Percentiles rank a stretch among this genome's conserved stretches.
phyloP scores from a whole-genome alignment of 1,140 invertebrate species.

The Atta texana region DNA sequence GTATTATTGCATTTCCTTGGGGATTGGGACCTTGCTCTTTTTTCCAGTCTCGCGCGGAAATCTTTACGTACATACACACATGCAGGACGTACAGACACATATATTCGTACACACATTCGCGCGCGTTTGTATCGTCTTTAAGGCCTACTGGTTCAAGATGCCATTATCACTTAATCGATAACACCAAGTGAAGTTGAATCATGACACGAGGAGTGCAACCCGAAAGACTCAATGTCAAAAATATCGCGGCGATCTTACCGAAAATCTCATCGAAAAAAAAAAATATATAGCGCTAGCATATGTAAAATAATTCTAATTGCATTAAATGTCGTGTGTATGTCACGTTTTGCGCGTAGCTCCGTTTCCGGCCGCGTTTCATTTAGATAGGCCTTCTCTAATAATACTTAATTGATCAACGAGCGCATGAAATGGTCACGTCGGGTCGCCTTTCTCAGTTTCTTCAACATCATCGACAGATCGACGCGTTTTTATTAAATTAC shows the following conservation, averaged over 20 bases:
- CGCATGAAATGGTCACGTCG: not conserved
- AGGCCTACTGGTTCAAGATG: slow-evolving; percentile 56
- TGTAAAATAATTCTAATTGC: slow-evolving; percentile 66
- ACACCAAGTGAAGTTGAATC: slow-evolving; percentile 67
- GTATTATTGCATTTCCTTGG: slow-evolving; percentile 64
- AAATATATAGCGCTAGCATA: slow-evolving; percentile 59
- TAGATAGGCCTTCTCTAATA: slow-evolving; percentile 78
- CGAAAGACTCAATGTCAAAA: slow-evolving; percentile 52
- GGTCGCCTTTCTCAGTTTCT: slow-evolving; percentile 25
- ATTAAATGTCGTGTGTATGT: slow-evolving; percentile 76
- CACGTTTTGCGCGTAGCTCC: slow-evolving; percentile 69
- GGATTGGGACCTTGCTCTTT: slow-evolving; percentile 58
- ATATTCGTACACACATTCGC: not conserved
- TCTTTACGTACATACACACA: slow-evolving; percentile 45
- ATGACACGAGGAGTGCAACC: slow-evolving; percentile 18
- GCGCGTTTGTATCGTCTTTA: slow-evolving; percentile 57
- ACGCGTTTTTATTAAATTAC: slow-evolving; percentile 4
- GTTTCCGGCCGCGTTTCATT: slow-evolving; percentile 70
- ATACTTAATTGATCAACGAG: slow-evolving; percentile 36
- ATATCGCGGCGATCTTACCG: slow-evolving; percentile 54
- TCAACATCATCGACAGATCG: not conserved
- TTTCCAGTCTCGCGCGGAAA: slow-evolving; percentile 67
- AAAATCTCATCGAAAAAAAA: slow-evolving; percentile 68
- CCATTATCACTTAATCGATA: slow-evolving; percentile 53
- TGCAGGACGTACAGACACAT: not conserved